These are phyloP conservation scores for Micronycteris hirsuta DNA, from an alignment of 2,113 vertebrate species.

Conservation along the genomic window DNA sequence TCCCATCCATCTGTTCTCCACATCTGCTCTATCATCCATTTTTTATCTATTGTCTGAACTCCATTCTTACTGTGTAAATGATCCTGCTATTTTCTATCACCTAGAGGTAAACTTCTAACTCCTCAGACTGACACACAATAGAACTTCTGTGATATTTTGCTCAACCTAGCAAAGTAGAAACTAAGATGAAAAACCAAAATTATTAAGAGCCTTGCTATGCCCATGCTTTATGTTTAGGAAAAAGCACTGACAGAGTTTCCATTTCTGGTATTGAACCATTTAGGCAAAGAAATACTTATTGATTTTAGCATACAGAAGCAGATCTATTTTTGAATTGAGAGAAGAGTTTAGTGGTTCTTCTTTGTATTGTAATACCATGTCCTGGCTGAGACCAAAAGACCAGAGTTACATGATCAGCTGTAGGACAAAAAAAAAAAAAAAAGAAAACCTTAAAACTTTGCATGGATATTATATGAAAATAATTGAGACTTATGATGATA, in stretches of 20 bases:
- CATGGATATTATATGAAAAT: background rate
- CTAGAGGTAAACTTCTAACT: background rate
- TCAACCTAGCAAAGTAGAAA: background rate
- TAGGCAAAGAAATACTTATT: background rate
- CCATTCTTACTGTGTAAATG: background rate
- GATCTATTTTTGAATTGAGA: background rate
- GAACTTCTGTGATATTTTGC: constrained; percentile 9
- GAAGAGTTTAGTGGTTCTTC: background rate
- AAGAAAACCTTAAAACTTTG: background rate
- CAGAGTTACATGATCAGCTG: background rate
- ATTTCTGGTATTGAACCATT: background rate
- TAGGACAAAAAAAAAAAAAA: background rate
- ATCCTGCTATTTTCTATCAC: background rate
- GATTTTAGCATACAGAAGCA: background rate
- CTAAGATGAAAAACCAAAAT: background rate
- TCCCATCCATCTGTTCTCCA: background rate
- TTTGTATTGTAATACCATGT: background rate
- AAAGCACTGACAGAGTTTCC: background rate
- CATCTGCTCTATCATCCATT: background rate
- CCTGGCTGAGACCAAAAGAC: background rate
- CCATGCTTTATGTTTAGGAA: background rate
- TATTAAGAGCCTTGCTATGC: background rate
- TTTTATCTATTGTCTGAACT: background rate
- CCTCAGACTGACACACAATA: background rate
- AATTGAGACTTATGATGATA: background rate